These are phyloP conservation scores for Villa cingulata DNA, from an alignment of 2,888 invertebrate species.

Conservation along the genomic window DNA sequence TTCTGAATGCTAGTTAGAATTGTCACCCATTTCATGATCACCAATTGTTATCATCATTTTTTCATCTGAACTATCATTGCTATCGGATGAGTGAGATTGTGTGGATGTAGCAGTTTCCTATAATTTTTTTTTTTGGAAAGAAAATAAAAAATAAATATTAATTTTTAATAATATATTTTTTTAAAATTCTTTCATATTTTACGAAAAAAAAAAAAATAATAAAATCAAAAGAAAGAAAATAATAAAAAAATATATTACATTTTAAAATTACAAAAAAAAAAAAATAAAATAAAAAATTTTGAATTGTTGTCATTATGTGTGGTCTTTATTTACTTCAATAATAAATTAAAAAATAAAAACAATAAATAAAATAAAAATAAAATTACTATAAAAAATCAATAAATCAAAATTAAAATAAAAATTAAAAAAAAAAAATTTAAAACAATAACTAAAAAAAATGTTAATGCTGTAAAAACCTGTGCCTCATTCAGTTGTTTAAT, in stretches of 20 bases:
- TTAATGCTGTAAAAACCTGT: conserved; percentile 26
- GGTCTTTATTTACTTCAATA: too few relatives aligned
- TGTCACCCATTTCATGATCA: conserved; percentile 31
- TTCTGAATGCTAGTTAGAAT: conserved; percentile 29
- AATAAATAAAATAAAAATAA: not conserved
- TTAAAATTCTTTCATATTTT: not conserved
- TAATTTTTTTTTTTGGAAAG: too few relatives aligned
- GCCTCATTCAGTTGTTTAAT: conserved; percentile 36
- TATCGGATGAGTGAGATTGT: conserved; percentile 55
- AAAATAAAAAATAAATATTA: conserved; percentile 14
- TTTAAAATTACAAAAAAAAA: too few relatives aligned
- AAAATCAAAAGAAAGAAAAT: not conserved
- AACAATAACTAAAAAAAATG: conserved; percentile 17
- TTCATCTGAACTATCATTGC: conserved; percentile 56
- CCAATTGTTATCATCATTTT: conserved; percentile 47
- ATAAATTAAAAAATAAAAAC: not conserved
- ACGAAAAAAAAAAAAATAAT: not conserved
- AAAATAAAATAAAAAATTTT: too few relatives aligned
- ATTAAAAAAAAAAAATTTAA: conserved; percentile 24
- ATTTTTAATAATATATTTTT: not conserved
- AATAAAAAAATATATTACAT: too few relatives aligned
- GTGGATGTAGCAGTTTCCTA: conserved; percentile 62
- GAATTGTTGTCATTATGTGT: too few relatives aligned
- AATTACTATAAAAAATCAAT: not conserved
- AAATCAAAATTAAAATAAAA: not conserved